Conservation (phyloP, 2,113 vertebrate species). For the Anser brachyrhynchus region DNA sequence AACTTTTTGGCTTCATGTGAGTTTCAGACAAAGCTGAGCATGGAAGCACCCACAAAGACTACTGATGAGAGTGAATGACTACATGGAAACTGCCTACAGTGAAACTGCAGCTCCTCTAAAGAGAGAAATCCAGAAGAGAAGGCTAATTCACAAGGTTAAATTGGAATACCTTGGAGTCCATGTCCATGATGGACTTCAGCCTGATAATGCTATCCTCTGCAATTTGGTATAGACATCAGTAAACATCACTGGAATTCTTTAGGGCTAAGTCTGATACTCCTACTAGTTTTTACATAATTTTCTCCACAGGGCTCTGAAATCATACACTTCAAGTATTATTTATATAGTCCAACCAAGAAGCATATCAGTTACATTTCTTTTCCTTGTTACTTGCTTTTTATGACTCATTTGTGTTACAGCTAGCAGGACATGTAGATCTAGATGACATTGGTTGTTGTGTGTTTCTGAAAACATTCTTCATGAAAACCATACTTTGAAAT, state of each 20-base stretch:
- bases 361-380: constrained; percentile 1
- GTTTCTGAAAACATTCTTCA: neutral
- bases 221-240: neutral
- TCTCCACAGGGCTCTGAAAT: neutral
- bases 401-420: neutral
- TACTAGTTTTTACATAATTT: neutral
- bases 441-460: neutral
- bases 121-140: neutral
- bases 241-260: neutral
- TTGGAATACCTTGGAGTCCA: neutral
- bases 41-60: neutral
- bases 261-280: neutral
- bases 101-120: neutral
- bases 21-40: neutral
- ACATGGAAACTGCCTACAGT: neutral
- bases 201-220: neutral
- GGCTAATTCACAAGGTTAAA: neutral
- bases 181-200: neutral
- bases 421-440: neutral
- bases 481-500: constrained; percentile 4
- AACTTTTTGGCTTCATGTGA: neutral
- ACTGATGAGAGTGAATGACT: neutral
- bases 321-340: neutral
- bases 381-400: constrained; percentile 29
- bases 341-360: neutral